Base-by-base conservation (phyloP, 2,888 invertebrate genomes). In the Ophion slaviceki region DNA sequence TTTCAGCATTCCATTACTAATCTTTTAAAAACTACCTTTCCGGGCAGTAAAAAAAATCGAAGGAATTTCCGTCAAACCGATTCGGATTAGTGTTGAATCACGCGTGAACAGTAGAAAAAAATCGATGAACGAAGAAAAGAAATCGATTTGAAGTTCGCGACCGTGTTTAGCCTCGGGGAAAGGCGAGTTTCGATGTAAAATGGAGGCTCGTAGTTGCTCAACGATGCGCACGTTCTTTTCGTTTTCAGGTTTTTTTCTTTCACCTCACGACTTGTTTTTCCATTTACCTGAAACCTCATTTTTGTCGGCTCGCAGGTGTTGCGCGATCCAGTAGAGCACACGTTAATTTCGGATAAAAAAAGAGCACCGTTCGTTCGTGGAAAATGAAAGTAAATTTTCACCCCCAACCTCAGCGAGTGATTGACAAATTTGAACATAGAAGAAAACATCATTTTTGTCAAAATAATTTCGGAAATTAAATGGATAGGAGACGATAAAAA, bases 171-270 rank as follows among this genome's bases (percentile, higher is more conserved):
- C 67, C 67, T 72, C 47, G 85, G 80, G 79, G 80, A 86, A 83
- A 86, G 88, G 86, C 88, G 85, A 84, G 88, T 87, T 86, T 88
- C 87, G 87, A 87, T 84, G 2, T 72, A 68, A 83, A 80, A 68
- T 68, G 66, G 72, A 61, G 64, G 28, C 28, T 66, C 61, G 53
- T 61, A 17, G 62, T 83, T 86, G 80, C 86, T 70, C 83, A 86
- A 86, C 62, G 76, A 80, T 53, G 68, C 75, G 66, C 70, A 47
- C 40, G 71, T 85, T 80, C 76, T 67, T 70, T 62, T 74, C 62
- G 74, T 85, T 76, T 77, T 84, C 62, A 80, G 77, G 71, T 82
- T 71, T 40, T 61, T 67, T 80, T 66, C 70, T n/a, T 64, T 71
- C 47, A 59, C 57, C 70, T 67, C 74, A 32, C 72, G 62, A 61